phyloP scores from a whole-genome alignment of 2,888 invertebrate genomes.

The Coecobrya sp. region DNA sequence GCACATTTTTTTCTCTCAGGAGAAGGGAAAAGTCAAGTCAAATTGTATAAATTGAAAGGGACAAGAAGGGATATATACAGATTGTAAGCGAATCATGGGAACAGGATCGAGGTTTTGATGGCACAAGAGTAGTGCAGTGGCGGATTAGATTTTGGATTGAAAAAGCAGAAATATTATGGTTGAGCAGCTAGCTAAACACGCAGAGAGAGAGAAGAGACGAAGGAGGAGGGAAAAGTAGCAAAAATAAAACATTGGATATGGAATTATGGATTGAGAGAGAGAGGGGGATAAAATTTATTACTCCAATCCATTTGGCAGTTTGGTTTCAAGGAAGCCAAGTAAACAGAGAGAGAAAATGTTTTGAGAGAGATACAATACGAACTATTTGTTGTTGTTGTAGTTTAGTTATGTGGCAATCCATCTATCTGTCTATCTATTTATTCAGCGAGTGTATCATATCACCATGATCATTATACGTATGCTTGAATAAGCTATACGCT shows the following conservation, averaged over 20 bases:
- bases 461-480: too few relatives aligned
- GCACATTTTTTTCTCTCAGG: conserved; percentile 9
- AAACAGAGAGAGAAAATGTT: background rate
- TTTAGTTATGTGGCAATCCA: background rate
- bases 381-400: background rate
- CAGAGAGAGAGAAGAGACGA: background rate
- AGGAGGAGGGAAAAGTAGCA: conserved; percentile 10
- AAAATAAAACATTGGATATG: background rate
- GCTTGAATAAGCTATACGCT: too few relatives aligned
- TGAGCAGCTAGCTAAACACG: conserved; percentile 27
- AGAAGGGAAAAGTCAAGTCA: conserved; percentile 5
- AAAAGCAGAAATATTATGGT: conserved; percentile 1
- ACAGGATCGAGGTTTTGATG: background rate
- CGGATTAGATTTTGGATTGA: conserved; percentile 17
- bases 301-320: background rate
- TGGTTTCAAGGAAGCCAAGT: background rate
- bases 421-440: background rate
- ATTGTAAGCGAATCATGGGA: background rate
- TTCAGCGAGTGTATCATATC: background rate
- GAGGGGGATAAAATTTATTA: conserved; percentile 43
- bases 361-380: background rate
- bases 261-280: too few relatives aligned
- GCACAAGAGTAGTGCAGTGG: background rate
- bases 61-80: conserved; percentile 20
- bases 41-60: conserved; percentile 36